Base-by-base conservation (phyloP, 1,140 invertebrate species). In the Nomia melanderi region DNA sequence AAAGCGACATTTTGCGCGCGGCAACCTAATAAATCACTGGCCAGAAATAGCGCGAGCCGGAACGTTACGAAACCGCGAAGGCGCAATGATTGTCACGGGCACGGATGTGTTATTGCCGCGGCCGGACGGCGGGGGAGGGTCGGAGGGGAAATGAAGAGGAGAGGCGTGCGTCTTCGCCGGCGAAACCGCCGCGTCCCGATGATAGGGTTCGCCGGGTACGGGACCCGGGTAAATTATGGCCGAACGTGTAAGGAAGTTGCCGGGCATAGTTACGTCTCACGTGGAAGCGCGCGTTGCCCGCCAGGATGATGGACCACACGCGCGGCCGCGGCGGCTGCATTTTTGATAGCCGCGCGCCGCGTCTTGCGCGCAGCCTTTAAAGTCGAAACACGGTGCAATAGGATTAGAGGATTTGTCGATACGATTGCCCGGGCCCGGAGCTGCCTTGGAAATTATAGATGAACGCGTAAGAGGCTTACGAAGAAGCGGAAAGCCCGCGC, bases 351-450 rank as follows among this genome's bases (percentile, higher is more conserved):
- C 6, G 17, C n/a, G n/a, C n/a, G 44, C 17, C 44, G 44, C 0
- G 47, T 6, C 20, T 6, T 7, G 47, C 0, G n/a, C n/a, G n/a
- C 44, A 7, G 17, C 20, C 20, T 50, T 50, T 50, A 50, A 50
- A 50, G 47, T 50, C 47, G 47, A 50, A n/a, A 50, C 47, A n/a
- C 47, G 47, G 20, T 20, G 47, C 47, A 50, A 50, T 50, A 50
- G 20, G 47, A 50, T 50, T 50, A 50, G 47, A 50, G 47, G 47
- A 50, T 50, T 50, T 50, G 47, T 50, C 47, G 47, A 50, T 50
- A 20, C 47, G 47, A 50, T 50, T 50, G 47, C 47, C n/a, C 7
- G 7, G 47, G n/a, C n/a, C 20, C 47, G 6, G 8, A 50, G 47
- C 47, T 50, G 47, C 47, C 20, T n/a, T n/a, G 47, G 20, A 50